Conservation (phyloP, 2,888 invertebrate genomes). For the Elgonia sp. region DNA sequence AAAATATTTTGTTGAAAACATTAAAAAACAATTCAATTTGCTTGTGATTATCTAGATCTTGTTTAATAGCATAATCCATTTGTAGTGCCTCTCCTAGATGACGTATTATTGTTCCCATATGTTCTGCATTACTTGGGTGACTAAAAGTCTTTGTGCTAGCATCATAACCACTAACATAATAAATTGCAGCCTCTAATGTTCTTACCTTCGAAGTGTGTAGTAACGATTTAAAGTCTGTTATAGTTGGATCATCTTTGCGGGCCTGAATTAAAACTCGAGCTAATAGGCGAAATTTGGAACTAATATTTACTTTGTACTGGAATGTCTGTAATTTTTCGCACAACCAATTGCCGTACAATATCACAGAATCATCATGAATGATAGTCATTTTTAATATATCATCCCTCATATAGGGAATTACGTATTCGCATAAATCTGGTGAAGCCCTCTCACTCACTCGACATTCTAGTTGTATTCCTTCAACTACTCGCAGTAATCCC, state of each 20-base stretch:
- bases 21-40: conserved; percentile 53
- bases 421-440: neutral
- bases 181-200: conserved; percentile 28
- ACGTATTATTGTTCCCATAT: conserved; percentile 40
- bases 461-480: conserved; percentile 31
- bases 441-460: conserved; percentile 36
- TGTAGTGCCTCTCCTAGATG: conserved; percentile 16
- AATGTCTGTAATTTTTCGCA: conserved; percentile 45
- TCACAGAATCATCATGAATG: conserved; percentile 24
- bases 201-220: conserved; percentile 24
- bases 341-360: conserved; percentile 37
- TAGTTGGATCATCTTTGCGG: neutral
- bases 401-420: conserved; percentile 32
- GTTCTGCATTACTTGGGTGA: conserved; percentile 28
- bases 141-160: conserved; percentile 8
- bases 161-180: conserved; percentile 11
- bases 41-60: conserved; percentile 5
- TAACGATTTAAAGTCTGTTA: conserved; percentile 35
- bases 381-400: conserved; percentile 5
- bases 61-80: conserved; percentile 40
- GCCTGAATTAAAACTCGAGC: conserved; percentile 28
- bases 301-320: conserved; percentile 34
- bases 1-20: conserved; percentile 37
- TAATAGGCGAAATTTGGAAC: conserved; percentile 44
- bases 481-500: neutral